Evolutionary conservation across 2,888 invertebrate species (phyloP), one percentile per base, ranked within the genome.

Genomic region (Oscheius sp.): DNA sequence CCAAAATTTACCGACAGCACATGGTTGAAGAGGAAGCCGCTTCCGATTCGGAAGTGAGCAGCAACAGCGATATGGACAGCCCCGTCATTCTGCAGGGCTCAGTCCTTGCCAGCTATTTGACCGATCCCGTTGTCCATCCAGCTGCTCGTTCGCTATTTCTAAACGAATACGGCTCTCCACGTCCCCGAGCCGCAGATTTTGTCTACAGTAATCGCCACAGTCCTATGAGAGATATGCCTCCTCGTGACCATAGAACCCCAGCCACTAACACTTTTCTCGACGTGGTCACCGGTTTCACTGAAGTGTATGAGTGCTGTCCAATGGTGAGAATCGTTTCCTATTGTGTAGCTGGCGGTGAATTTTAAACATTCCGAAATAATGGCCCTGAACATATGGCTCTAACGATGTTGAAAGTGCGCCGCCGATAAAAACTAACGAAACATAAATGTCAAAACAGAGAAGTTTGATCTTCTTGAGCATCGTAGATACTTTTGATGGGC

Each of bases 241-340:
- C 48, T 10, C 58, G 42, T 4, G 59, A 71, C 47, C 47, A 62
- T 32, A 5, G 51, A 35, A 51, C 60, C 29, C 55, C 86, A 2
- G 76, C 82, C 11, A 86, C 86, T 0, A 76, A 81, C 10, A 76
- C 81, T 0, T 86, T 86, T 60, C 80, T 86, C 50, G 76, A 76
- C 21, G 58, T 86, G 55, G 80, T 86, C 60, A 77, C 79, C 11
- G 68, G 68, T 10, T 53, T 68, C 37, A 55, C n/a, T n/a, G 68
- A 68, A 37, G 55, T 68, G 53, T 68, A 68, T 35, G 68, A 68
- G 55, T 68, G 68, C 55, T 68, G 68, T 35, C 68, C 68, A 7
- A 29, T n/a, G 55, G 68, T 68, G 37, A 68, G 68, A n/a, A 1
- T 13, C 21, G 4, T 21, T 53, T 53, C 13, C 4, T 21, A 3